Percentiles rank a stretch among this genome's conserved stretches.
phyloP scores from a whole-genome alignment of 2,113 vertebrate genomes.

The Chroicocephalus ridibundus region DNA sequence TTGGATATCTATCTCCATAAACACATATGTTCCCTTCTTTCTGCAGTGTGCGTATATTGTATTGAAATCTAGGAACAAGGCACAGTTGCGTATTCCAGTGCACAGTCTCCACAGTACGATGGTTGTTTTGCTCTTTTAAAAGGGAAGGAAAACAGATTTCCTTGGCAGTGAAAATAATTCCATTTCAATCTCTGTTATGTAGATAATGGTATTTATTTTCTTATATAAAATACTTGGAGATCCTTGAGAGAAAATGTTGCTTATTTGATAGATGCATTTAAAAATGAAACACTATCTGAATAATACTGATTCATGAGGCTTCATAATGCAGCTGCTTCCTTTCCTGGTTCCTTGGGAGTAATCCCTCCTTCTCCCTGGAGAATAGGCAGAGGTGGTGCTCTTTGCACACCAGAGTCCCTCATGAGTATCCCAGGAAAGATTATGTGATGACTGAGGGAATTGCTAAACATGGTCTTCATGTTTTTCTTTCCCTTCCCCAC shows the following conservation, averaged over 20 bases:
- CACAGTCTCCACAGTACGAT: background rate
- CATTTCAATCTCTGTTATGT: background rate
- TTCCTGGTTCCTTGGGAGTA: background rate
- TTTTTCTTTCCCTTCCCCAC: background rate
- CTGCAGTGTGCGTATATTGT: background rate
- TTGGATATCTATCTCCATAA: background rate
- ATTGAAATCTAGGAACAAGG: background rate
- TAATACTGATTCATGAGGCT: background rate
- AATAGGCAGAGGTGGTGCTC: background rate
- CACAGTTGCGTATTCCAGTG: background rate
- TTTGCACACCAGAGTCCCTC: background rate
- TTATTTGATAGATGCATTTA: background rate
- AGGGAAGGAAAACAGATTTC: background rate
- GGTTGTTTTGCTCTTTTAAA: background rate
- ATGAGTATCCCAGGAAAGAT: background rate
- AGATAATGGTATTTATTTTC: constrained; percentile 18
- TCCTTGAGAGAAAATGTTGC: background rate
- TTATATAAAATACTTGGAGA: background rate
- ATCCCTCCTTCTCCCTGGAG: background rate
- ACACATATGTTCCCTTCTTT: background rate
- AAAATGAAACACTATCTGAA: background rate
- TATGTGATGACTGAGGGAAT: background rate
- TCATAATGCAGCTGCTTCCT: background rate
- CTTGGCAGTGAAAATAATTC: background rate
- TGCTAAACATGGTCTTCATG: background rate